A percentile compares a stretch with the other conserved stretches of the same genome.
Conservation (phyloP, 64 coral and sea anemone genomes). For the Montipora sp. region DNA sequence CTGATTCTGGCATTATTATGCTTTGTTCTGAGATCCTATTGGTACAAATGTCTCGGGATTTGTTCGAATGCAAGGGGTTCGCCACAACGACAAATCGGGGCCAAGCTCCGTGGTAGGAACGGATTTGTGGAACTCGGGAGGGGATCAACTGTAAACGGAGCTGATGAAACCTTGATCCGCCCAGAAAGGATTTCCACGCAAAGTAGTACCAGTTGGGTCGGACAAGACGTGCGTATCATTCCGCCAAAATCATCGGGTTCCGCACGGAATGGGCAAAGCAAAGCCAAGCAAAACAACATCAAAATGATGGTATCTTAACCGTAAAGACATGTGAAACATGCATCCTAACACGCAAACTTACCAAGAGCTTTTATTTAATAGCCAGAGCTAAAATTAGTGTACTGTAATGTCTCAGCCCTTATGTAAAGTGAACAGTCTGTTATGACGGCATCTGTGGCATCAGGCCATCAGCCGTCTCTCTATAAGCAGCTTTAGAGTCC, state of each 20-base stretch:
- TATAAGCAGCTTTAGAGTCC: too few relatives aligned
- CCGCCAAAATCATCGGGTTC: neutral
- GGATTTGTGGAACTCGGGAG: slow-evolving; percentile 5
- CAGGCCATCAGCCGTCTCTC: too few relatives aligned
- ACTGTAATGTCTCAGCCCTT: too few relatives aligned
- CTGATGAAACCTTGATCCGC: neutral
- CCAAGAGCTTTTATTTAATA: too few relatives aligned
- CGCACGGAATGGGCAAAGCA: neutral
- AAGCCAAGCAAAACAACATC: neutral
- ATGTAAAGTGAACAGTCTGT: too few relatives aligned
- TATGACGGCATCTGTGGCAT: too few relatives aligned
- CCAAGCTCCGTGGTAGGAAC: neutral
- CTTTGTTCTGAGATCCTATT: slow-evolving; percentile 19
- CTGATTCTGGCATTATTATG: slow-evolving; percentile 4
- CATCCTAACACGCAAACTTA: neutral
- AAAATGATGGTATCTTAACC: neutral
- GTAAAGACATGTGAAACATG: neutral
- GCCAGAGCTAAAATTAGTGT: too few relatives aligned
- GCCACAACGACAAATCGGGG: neutral
- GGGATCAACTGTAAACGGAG: neutral
- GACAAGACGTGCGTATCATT: slow-evolving; percentile 6
- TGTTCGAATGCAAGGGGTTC: neutral
- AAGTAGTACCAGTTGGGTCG: slow-evolving; percentile 1
- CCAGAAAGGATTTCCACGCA: neutral
- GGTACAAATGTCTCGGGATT: slow-evolving; percentile 30